A percentile compares a stretch with the other conserved stretches of the same genome.
phyloP scores from a whole-genome alignment of 2,797 vertebrate species.

The Pachyuromys duprasi region DNA sequence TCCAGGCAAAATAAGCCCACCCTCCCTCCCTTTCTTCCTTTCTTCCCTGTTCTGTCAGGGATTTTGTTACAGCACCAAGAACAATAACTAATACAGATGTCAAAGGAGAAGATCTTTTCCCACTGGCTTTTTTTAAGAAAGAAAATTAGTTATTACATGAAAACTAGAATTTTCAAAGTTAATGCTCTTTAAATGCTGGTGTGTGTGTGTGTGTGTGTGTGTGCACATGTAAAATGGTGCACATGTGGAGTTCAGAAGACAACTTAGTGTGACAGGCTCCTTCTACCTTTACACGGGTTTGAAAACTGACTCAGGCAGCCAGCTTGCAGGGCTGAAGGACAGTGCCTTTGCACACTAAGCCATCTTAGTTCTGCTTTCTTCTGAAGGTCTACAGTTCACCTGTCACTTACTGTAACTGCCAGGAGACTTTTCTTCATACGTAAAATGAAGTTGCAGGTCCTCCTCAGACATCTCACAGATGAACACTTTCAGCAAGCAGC shows the following conservation, averaged over 20 bases:
- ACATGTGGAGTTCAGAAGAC: neutral
- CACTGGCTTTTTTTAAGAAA: neutral
- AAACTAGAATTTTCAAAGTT: conserved; percentile 30
- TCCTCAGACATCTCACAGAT: conserved; percentile 95
- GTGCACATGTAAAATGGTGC: neutral
- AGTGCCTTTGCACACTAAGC: no score
- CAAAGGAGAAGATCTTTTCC: conserved; percentile 7
- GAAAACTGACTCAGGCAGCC: neutral
- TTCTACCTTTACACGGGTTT: neutral
- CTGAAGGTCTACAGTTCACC: neutral
- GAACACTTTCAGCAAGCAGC: conserved; percentile 97
- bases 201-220: no score
- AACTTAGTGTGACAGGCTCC: neutral
- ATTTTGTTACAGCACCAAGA: neutral
- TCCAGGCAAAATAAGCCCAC: neutral
- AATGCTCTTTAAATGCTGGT: no score
- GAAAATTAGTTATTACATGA: conserved; percentile 3
- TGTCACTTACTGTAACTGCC: conserved; percentile 91
- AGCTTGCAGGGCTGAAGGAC: neutral
- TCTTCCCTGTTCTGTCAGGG: neutral
- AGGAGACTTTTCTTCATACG: conserved; percentile 93
- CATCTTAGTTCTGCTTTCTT: conserved; percentile 1
- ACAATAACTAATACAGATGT: neutral
- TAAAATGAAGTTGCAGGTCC: conserved; percentile 95
- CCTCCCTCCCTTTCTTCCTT: neutral